Percentiles rank a stretch among this genome's conserved stretches.
Conservation (phyloP, 92 coral and sea anemone species). For the Epizoanthus ramosus region DNA sequence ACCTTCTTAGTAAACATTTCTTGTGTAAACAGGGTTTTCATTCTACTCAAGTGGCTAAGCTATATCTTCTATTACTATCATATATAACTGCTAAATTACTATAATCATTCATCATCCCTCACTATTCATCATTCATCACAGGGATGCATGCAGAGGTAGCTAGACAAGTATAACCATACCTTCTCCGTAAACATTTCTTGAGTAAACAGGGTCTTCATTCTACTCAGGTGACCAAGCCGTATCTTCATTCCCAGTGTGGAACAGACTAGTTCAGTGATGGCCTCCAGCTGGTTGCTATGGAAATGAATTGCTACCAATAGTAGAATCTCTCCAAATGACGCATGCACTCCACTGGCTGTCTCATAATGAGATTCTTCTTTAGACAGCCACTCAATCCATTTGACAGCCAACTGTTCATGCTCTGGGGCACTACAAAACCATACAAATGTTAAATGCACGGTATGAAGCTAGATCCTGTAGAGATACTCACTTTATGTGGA, state of each 20-base stretch:
- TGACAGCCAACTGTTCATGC: constrained; percentile 78
- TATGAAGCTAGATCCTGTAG: background rate
- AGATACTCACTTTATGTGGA: background rate
- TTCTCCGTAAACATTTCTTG: constrained; percentile 96
- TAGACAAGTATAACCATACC: constrained; percentile 52
- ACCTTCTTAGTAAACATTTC: constrained; percentile 98
- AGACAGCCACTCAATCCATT: constrained; percentile 88
- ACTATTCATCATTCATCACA: background rate
- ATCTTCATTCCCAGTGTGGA: constrained; percentile 90
- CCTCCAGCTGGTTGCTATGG: constrained; percentile 93
- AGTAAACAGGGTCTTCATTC: constrained; percentile 86
- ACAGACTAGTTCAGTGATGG: constrained; percentile 89
- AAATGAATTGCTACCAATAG: constrained; percentile 93
- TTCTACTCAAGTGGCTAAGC: constrained; percentile 77
- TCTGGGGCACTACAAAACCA: constrained; percentile 74
- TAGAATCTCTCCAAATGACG: constrained; percentile 95
- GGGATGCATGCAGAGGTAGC: background rate
- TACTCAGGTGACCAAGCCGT: constrained; percentile 78
- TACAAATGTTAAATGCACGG: background rate
- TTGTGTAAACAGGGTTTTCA: constrained; percentile 89
- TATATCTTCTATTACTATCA: constrained; percentile 63
- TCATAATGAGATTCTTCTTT: constrained; percentile 90
- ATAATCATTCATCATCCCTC: background rate
- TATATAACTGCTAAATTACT: too few species aligned
- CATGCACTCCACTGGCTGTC: constrained; percentile 88